Conservation (phyloP, 2,113 vertebrate species). For the Phasianus colchicus region DNA sequence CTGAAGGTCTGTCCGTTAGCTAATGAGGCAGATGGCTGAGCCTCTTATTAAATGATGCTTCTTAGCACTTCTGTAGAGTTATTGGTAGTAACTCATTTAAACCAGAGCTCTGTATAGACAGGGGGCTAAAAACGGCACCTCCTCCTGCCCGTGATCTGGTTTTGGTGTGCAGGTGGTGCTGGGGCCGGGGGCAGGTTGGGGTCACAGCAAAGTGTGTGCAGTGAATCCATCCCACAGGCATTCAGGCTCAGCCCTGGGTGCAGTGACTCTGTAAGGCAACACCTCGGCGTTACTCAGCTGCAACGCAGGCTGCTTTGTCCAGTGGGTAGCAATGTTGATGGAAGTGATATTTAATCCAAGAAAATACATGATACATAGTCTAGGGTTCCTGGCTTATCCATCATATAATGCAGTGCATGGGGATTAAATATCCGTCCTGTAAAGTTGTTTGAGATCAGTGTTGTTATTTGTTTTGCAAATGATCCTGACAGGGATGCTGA, state of each 20-base stretch:
- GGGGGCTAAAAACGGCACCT: not conserved
- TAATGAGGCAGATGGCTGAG: not conserved
- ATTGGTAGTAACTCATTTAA: not conserved
- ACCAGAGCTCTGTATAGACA: not conserved
- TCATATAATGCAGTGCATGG: slow-evolving; percentile 51
- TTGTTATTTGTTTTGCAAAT: slow-evolving; percentile 66
- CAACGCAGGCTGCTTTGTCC: slow-evolving; percentile 10
- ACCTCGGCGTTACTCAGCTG: slow-evolving; percentile 10
- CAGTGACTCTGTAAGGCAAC: slow-evolving; percentile 40
- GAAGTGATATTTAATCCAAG: slow-evolving; percentile 68
- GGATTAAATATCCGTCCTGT: slow-evolving; percentile 66
- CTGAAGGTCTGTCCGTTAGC: not conserved
- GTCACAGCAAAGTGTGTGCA: accelerated
- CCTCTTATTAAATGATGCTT: not conserved
- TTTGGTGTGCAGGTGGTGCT: not conserved
- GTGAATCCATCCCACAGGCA: not conserved
- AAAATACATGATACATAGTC: slow-evolving; percentile 44
- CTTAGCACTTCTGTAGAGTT: not conserved
- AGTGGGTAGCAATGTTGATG: slow-evolving; percentile 50
- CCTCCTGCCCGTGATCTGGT: not conserved
- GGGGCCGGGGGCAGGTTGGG: not conserved
- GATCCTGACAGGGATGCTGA: slow-evolving; percentile 51
- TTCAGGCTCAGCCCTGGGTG: not conserved
- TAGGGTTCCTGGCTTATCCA: slow-evolving; percentile 48
- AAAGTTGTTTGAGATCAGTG: slow-evolving; percentile 48